phyloP scores from a whole-genome alignment of 2,797 vertebrate genomes.

The Protonibea diacanthus region DNA sequence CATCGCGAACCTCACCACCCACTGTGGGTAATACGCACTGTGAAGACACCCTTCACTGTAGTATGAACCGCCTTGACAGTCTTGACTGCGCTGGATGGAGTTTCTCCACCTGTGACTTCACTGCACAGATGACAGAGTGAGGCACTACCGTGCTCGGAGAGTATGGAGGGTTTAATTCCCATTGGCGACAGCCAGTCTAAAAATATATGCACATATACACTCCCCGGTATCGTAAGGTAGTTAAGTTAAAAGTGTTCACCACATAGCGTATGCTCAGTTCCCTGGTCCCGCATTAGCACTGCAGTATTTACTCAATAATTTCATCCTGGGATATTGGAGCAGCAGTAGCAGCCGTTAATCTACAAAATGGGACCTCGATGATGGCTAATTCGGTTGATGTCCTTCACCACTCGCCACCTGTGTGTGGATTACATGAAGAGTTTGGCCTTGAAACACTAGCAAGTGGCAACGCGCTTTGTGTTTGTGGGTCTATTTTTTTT shows the following conservation, averaged over 20 bases:
- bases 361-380: constrained; percentile 61
- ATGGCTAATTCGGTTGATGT: constrained; percentile 58
- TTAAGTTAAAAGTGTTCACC: constrained; percentile 56
- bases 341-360: constrained; percentile 60
- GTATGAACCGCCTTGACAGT: constrained; percentile 24
- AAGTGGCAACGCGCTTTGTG: neutral
- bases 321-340: constrained; percentile 57
- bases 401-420: constrained; percentile 51
- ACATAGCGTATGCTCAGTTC: constrained; percentile 49
- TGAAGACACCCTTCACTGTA: constrained; percentile 49
- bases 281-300: constrained; percentile 56
- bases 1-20: constrained; percentile 53
- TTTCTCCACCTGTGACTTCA: constrained; percentile 40
- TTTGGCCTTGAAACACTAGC: constrained; percentile 3
- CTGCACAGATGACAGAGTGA: constrained; percentile 38
- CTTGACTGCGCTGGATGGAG: constrained; percentile 23
- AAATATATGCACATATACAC: constrained; percentile 41
- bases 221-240: constrained; percentile 42
- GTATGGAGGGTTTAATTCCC: constrained; percentile 52
- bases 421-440: constrained; percentile 24
- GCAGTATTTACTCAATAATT: constrained; percentile 64
- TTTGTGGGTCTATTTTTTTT: neutral
- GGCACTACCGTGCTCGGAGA: constrained; percentile 16
- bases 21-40: constrained; percentile 56
- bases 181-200: constrained; percentile 29